Percentiles rank a stretch among this genome's conserved stretches.
Conservation (phyloP, 2,888 invertebrate genomes). For the Parnassius smintheus region DNA sequence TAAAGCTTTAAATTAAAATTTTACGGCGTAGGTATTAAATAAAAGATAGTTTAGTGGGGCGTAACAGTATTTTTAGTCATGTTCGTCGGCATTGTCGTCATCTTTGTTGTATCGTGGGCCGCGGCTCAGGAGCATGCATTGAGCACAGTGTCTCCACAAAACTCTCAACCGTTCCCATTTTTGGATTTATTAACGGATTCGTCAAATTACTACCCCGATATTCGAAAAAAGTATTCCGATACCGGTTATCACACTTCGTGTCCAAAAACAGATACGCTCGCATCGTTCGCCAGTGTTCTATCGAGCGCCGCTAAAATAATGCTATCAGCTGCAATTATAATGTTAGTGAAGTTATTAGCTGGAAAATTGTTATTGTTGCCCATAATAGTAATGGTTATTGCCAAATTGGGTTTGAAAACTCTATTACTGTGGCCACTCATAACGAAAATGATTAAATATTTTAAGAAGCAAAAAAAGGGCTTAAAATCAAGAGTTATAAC, state of each 20-base stretch:
- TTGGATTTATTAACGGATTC: conserved; percentile 66
- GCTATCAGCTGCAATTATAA: conserved; percentile 66
- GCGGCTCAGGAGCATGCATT: conserved; percentile 61
- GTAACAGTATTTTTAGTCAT: conserved; percentile 70
- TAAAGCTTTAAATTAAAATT: conserved; percentile 64
- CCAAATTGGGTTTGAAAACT: conserved; percentile 69
- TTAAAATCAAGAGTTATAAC: conserved; percentile 59
- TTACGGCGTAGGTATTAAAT: conserved; percentile 73
- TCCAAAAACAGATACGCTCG: conserved; percentile 61
- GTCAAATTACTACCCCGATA: conserved; percentile 60
- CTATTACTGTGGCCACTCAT: conserved; percentile 72
- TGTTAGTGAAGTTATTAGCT: conserved; percentile 62
- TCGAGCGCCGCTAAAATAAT: conserved; percentile 74
- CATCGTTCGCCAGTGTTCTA: conserved; percentile 65
- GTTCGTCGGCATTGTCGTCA: conserved; percentile 58
- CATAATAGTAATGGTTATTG: conserved; percentile 56
- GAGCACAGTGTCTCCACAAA: conserved; percentile 53
- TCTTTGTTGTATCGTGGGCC: conserved; percentile 51
- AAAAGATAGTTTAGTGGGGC: conserved; percentile 50
- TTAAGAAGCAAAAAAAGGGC: conserved; percentile 67
- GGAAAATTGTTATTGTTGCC: conserved; percentile 70
- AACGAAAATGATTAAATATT: conserved; percentile 68
- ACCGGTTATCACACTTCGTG: conserved; percentile 55
- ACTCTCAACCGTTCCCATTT: conserved; percentile 54
- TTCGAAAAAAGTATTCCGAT: conserved; percentile 64